Evolutionary conservation across 2,888 invertebrate genomes (phyloP).

Genomic region (Orchesellides sinensis): DNA sequence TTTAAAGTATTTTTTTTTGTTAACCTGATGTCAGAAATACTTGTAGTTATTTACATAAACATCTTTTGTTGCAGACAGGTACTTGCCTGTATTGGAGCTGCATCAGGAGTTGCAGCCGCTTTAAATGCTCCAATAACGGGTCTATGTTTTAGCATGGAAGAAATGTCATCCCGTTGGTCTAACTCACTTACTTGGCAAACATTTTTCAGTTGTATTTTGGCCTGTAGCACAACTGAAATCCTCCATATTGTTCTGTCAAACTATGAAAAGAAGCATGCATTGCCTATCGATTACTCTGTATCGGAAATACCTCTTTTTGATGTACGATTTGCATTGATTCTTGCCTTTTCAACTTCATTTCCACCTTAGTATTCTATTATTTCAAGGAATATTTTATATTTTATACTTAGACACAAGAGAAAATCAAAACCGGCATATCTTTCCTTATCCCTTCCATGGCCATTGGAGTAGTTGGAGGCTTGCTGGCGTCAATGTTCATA

Average conservation of each 20-base stretch:
- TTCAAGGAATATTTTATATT: not conserved
- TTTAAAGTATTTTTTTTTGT: slow-evolving; percentile 31
- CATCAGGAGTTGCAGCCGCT: slow-evolving; percentile 77
- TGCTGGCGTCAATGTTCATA: not conserved
- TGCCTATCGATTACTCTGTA: not conserved
- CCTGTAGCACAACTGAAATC: slow-evolving; percentile 32
- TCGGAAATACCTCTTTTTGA: slow-evolving; percentile 39
- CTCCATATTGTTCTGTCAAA: slow-evolving; percentile 8
- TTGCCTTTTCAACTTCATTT: not conserved
- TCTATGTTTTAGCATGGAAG: slow-evolving; percentile 68
- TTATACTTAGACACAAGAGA: not conserved
- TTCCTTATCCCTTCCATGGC: not conserved
- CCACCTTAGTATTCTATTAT: not conserved
- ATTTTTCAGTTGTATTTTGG: slow-evolving; percentile 37
- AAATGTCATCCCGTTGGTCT: slow-evolving; percentile 76
- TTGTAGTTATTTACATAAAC: too few relatives aligned
- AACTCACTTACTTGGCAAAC: slow-evolving; percentile 77
- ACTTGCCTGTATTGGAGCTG: slow-evolving; percentile 76
- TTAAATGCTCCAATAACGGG: slow-evolving; percentile 78
- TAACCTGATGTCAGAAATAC: not conserved
- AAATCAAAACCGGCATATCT: not conserved
- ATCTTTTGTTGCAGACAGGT: slow-evolving; percentile 64
- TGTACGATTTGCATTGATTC: not conserved
- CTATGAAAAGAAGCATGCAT: not conserved
- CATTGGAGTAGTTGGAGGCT: slow-evolving; percentile 8